Conservation (phyloP, 2,113 vertebrate genomes). For the Dipodomys merriami region DNA sequence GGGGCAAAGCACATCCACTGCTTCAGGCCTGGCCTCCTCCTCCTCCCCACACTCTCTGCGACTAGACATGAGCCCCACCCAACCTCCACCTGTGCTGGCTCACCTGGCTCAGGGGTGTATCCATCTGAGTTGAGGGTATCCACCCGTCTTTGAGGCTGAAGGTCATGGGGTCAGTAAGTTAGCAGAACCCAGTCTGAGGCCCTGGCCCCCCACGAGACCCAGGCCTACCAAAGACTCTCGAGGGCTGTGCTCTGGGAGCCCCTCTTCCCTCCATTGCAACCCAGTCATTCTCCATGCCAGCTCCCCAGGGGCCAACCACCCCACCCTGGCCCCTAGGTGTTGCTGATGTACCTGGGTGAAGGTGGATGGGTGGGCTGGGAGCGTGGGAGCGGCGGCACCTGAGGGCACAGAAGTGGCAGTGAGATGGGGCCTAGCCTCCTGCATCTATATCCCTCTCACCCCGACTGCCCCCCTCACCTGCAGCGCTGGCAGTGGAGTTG, state of each 20-base stretch:
- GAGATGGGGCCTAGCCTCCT: too few relatives aligned
- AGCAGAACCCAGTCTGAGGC: neutral
- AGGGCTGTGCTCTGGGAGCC: neutral
- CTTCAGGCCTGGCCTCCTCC: accelerated
- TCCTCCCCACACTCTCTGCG: neutral
- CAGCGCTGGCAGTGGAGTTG: constrained; percentile 81
- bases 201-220: neutral
- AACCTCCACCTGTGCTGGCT: constrained; percentile 63
- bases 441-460: too few relatives aligned
- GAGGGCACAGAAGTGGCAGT: neutral
- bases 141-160: constrained; percentile 74
- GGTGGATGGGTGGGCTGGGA: constrained; percentile 84
- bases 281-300: neutral
- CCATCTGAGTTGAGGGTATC: constrained; percentile 86
- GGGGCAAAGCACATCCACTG: neutral
- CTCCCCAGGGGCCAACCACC: neutral
- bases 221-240: neutral
- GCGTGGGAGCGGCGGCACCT: constrained; percentile 22
- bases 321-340: neutral
- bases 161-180: neutral
- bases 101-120: constrained; percentile 96
- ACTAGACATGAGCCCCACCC: neutral
- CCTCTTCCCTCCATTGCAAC: neutral
- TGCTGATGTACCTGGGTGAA: constrained; percentile 79
- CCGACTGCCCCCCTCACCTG: neutral